Evolutionary conservation across 2,797 vertebrate species (phyloP).

Genomic region (Avahi laniger): DNA sequence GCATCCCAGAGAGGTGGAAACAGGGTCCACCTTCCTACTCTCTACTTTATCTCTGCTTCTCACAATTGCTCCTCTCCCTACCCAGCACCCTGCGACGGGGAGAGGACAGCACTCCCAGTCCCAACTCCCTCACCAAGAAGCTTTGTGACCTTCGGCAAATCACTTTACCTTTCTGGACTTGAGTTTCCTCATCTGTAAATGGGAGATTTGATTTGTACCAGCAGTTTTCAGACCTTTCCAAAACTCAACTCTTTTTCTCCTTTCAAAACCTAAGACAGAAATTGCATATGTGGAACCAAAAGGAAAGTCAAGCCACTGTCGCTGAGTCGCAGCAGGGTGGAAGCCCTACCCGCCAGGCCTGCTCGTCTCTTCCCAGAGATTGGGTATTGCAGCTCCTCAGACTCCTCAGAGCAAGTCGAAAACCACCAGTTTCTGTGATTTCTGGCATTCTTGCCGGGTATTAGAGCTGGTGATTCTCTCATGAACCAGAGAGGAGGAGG

Average conservation of each 20-base stretch:
- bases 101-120: background rate
- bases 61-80: background rate
- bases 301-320: background rate
- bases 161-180: background rate
- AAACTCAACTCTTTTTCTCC: background rate
- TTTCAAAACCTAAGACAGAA: background rate
- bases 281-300: background rate
- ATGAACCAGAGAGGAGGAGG: background rate
- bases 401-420: background rate
- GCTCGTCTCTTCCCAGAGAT: background rate
- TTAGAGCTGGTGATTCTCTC: background rate
- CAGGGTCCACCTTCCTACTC: background rate
- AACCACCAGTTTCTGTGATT: background rate
- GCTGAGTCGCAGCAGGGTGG: background rate
- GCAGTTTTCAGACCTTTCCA: background rate
- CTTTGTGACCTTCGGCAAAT: background rate
- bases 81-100: background rate
- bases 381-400: background rate
- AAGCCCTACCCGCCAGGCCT: background rate
- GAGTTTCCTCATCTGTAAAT: background rate
- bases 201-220: background rate
- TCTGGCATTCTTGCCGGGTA: background rate
- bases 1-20: background rate
- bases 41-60: background rate
- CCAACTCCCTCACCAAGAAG: background rate